Percentiles rank a stretch among this genome's conserved stretches.
These are phyloP conservation scores for Callipepla californica DNA, from an alignment of 2,113 vertebrate genomes.

Conservation along the genomic window DNA sequence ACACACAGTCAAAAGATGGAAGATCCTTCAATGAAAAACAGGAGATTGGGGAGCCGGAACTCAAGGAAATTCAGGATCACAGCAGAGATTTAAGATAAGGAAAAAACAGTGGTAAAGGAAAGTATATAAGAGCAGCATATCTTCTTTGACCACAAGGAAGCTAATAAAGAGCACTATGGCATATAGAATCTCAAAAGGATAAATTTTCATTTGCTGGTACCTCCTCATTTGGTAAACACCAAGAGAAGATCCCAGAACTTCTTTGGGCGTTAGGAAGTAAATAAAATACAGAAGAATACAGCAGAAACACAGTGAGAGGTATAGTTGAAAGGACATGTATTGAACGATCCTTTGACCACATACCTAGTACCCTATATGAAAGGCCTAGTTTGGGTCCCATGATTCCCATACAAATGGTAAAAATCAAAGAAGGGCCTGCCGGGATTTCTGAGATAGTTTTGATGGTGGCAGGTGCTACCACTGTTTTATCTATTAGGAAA, in stretches of 20 bases:
- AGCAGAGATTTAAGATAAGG: not conserved
- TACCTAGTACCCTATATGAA: not conserved
- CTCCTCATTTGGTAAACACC: not conserved
- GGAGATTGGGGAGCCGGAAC: not conserved
- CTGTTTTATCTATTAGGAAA: accelerated
- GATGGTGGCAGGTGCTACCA: not conserved
- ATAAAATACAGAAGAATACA: not conserved
- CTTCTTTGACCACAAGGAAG: not conserved
- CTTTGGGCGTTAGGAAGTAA: not conserved
- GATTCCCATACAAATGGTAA: not conserved
- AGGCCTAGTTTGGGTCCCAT: not conserved
- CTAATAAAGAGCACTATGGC: not conserved
- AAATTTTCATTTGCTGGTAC: not conserved
- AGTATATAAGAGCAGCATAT: not conserved
- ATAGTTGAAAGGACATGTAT: not conserved
- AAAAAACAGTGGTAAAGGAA: not conserved
- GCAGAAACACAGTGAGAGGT: not conserved
- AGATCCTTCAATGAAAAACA: not conserved
- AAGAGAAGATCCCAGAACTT: not conserved
- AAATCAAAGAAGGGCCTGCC: not conserved
- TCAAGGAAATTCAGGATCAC: not conserved
- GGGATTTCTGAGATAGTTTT: not conserved
- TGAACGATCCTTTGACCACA: not conserved
- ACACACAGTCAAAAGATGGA: not conserved
- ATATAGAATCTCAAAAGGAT: not conserved